Base-by-base conservation (phyloP, 2,113 vertebrate genomes). In the Megaleporinus macrocephalus region DNA sequence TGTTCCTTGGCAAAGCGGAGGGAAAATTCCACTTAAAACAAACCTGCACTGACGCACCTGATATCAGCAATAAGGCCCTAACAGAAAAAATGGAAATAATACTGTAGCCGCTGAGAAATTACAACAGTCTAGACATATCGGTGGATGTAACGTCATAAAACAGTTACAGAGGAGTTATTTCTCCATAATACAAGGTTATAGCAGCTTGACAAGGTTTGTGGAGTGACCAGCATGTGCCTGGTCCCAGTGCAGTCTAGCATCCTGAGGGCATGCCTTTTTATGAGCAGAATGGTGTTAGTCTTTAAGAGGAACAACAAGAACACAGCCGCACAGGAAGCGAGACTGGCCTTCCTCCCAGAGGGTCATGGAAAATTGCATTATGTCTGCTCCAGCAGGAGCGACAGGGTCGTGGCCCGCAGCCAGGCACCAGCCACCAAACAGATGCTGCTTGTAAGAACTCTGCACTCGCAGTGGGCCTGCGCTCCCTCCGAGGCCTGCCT, bases 351-450 rank as follows among this genome's bases (percentile, higher is more conserved):
- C 76, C 70, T 76, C 76, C 83, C 86, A 84, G 80, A 80, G 76
- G 82, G 82, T 88, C 83, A 85, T 84, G 83, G 85, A 82, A 89
- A 89, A 88, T 88, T 82, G 81, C 77, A 89, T 86, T 87, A 89
- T 24, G 79, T 53, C 81, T 74, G 75, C 82, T 75, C 78, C 79
- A 79, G 80, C 79, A 81, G 30, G 68, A 81, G 53, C 81, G 83
- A 83, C 36, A 49, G 73, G 86, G 85, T 82, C 77, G 20, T 88
- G 88, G 86, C 85, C 81, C 69, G 65, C 51, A 86, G 80, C 85
- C 85, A 86, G 80, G 78, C 76, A 82, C 73, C 81, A 82, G 84
- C 76, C 65, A 79, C 78, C 61, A 76, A 86, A 79, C 84, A 87
- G 84, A 89, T 85, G 86, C 83, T 86, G 86, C 82, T 80, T 83